These are phyloP conservation scores for Dioctria linearis DNA, from an alignment of 2,888 invertebrate genomes.

Conservation along the genomic window DNA sequence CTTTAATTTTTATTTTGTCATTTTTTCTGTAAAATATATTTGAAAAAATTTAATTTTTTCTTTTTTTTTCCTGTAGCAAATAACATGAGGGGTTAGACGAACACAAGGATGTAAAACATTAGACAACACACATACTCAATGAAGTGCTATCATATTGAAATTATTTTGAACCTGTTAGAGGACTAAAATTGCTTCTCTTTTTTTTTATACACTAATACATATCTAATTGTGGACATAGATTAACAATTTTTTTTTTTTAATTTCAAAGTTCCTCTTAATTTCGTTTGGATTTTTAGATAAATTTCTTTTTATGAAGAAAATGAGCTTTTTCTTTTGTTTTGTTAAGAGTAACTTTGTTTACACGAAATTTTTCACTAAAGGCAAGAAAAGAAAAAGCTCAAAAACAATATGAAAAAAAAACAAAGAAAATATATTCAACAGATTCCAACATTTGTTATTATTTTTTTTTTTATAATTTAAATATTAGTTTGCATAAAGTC, in stretches of 20 bases:
- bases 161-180: constrained; percentile 48
- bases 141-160: constrained; percentile 70
- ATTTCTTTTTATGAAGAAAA: background rate
- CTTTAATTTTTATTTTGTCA: constrained; percentile 21
- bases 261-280: constrained; percentile 53
- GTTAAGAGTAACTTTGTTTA: constrained; percentile 52
- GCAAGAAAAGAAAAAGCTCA: constrained; percentile 71
- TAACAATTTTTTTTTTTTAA: constrained; percentile 5
- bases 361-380: constrained; percentile 57
- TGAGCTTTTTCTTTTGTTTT: constrained; percentile 56
- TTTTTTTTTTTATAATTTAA: constrained; percentile 36
- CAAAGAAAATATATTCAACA: constrained; percentile 22
- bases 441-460: constrained; percentile 30
- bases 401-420: constrained; percentile 63
- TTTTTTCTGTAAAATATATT: constrained; percentile 55
- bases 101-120: constrained; percentile 91
- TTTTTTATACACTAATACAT: constrained; percentile 54
- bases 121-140: constrained; percentile 87
- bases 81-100: constrained; percentile 79
- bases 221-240: constrained; percentile 48
- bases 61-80: constrained; percentile 57
- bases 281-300: background rate
- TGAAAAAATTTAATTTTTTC: constrained; percentile 57
- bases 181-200: constrained; percentile 50
- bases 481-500: constrained; percentile 12